Conservation (phyloP, 2,888 invertebrate genomes). For the Formica aserva region DNA sequence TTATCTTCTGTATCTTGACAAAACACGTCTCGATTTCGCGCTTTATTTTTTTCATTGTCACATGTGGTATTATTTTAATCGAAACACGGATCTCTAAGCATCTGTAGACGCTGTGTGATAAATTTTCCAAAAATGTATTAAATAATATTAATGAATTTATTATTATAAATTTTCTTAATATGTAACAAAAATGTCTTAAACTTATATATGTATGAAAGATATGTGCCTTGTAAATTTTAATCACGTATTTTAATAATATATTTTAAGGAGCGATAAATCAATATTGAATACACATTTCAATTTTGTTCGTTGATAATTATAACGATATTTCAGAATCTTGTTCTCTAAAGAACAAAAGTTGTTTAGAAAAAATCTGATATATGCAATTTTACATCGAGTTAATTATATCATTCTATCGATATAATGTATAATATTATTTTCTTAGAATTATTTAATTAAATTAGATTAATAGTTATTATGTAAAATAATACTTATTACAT, state of each 20-base stretch:
- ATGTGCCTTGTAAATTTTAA: too few relatives aligned
- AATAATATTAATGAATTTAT: not conserved
- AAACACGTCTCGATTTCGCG: constrained; percentile 44
- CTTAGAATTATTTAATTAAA: not conserved
- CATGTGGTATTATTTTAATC: constrained; percentile 22
- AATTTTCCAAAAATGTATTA: not conserved
- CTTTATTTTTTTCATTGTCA: constrained; percentile 14
- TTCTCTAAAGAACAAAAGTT: not conserved
- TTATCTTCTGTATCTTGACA: constrained; percentile 52
- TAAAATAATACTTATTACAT: not conserved
- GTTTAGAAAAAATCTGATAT: not conserved
- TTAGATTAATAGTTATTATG: not conserved
- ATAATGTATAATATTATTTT: not conserved
- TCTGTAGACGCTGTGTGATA: not conserved
- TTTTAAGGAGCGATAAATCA: too few relatives aligned
- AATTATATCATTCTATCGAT: not conserved
- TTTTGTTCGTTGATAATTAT: too few relatives aligned
- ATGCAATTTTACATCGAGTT: not conserved
- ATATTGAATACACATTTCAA: too few relatives aligned
- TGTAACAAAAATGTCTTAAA: not conserved
- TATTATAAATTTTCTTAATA: not conserved
- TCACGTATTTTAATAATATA: too few relatives aligned
- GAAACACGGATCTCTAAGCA: not conserved
- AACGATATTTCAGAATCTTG: not conserved
- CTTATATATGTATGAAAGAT: too few relatives aligned